phyloP scores from a whole-genome alignment of 2,888 invertebrate genomes.

The Oscheius sp. region DNA sequence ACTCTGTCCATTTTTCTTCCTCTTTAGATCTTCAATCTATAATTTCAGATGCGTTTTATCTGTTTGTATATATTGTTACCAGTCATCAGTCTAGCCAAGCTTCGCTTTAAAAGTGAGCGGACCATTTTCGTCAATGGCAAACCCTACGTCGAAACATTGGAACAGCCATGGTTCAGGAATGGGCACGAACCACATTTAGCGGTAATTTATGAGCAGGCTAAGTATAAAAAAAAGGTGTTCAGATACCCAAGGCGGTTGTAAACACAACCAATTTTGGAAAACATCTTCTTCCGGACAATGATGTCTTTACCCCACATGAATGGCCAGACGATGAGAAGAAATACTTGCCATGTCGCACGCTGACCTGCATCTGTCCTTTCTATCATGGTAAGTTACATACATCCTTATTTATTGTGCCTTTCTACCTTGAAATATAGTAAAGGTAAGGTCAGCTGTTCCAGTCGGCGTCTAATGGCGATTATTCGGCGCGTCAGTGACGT shows the following conservation, averaged over 20 bases:
- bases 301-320: constrained; percentile 43
- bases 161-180: constrained; percentile 44
- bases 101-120: constrained; percentile 11
- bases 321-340: constrained; percentile 45
- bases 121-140: not conserved
- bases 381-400: constrained; percentile 28
- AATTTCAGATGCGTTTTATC: not conserved
- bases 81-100: not conserved
- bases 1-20: not conserved
- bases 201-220: constrained; percentile 13
- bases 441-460: no score
- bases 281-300: constrained; percentile 21
- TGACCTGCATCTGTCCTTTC: constrained; percentile 47
- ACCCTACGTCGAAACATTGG: constrained; percentile 21
- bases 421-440: no score
- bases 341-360: constrained; percentile 45
- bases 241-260: constrained; percentile 25
- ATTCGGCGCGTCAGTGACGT: no score
- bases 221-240: not conserved
- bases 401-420: no score
- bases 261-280: constrained; percentile 26
- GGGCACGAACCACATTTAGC: constrained; percentile 43
- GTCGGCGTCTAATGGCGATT: no score
- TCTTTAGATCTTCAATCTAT: not conserved
- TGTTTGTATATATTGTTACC: not conserved